Base-by-base conservation (phyloP, 2,113 vertebrate genomes). In the Penelope pileata region DNA sequence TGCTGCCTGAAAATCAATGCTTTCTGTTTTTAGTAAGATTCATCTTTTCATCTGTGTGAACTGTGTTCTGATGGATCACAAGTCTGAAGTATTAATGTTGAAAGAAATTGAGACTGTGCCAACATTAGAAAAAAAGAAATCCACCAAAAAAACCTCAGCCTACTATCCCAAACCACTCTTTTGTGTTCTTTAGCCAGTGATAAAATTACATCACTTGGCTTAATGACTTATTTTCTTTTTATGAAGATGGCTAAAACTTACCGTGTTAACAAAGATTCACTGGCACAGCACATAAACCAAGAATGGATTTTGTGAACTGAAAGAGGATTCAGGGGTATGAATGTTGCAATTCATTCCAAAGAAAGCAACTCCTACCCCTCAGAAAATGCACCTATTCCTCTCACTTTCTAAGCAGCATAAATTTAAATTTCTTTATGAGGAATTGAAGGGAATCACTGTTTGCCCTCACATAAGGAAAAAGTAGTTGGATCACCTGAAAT, bases 1-100 rank as follows among this genome's bases (percentile, higher is more conserved):
- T 78, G 79, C 56, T 95, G 92, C 38, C 83, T 94, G 64, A 91
- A 95, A 97, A 96, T 91, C 94, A 93, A 94, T 97, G 76, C 80
- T 69, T 95, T 91, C 70, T 92, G 68, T 83, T 96, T 97, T 90
- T 86, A 58, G 60, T 85, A 43, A 68, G 92, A 96, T 90, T 95
- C 78, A 80, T 95, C 86, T 94, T 93, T 91, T 94, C 67, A 76
- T 93, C 87, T 79, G 29, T 69, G 83, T 86, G 86, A 93, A 72
- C 74, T 72, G 63, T 89, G 58, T 95, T 96, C 95, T 90, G 83
- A 85, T 69, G 70, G 87, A 83, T 90, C 45, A 40, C 64, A 70
- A 60, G 60, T 53, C 80, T 95, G 87, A 95, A 97, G 96, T 91
- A 96, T 94, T 94, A 94, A 64, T 70, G 83, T 79, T 69, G 83